Evolutionary conservation across 2,888 invertebrate genomes (phyloP).

Genomic region (Tinea semifulvella): DNA sequence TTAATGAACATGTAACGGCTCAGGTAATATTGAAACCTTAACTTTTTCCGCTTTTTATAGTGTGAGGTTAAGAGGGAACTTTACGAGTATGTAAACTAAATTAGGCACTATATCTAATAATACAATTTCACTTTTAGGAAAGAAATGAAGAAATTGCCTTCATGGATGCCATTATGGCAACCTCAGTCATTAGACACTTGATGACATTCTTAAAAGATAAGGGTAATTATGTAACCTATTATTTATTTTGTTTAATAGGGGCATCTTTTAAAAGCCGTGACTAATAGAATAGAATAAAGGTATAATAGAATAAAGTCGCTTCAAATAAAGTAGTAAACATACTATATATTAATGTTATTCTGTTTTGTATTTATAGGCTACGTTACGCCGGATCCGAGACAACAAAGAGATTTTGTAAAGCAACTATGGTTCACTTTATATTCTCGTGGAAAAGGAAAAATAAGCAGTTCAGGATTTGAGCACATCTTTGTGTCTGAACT

Average conservation of each 20-base stretch:
- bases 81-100: no score
- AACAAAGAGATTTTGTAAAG: constrained; percentile 77
- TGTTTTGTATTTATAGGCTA: constrained; percentile 61
- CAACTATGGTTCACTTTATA: constrained; percentile 85
- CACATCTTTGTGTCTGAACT: constrained; percentile 91
- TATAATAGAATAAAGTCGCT: no score
- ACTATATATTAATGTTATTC: no score
- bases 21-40: constrained; percentile 37
- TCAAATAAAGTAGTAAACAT: not conserved
- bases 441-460: constrained; percentile 78
- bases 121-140: constrained; percentile 54
- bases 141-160: constrained; percentile 81
- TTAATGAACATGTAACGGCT: constrained; percentile 80
- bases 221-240: constrained; percentile 33
- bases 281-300: no score
- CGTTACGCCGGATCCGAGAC: constrained; percentile 70
- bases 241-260: not conserved
- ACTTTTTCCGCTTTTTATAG: no score
- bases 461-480: constrained; percentile 92
- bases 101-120: not conserved
- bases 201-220: constrained; percentile 73
- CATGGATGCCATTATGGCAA: constrained; percentile 79
- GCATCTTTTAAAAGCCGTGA: no score
- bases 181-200: constrained; percentile 77
- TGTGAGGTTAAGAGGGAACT: no score